Base-by-base conservation (phyloP, 2,113 vertebrate species). In the Castor canadensis region DNA sequence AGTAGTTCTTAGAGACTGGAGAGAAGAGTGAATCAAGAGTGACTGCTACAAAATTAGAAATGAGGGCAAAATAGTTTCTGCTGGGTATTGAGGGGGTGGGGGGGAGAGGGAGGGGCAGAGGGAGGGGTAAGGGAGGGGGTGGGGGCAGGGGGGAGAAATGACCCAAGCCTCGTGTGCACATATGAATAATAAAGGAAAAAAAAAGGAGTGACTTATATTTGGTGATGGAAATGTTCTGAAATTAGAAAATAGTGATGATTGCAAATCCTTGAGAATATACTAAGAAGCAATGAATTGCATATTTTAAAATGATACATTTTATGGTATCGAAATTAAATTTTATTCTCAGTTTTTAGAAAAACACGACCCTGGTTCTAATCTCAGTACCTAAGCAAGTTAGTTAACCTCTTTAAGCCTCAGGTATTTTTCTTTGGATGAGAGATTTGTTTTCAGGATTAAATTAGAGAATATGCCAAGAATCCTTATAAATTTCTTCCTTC, bases 381-480 rank as follows among this genome's bases (percentile, higher is more conserved):
- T 20, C 15, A 87, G 38, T 67, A 22, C 28, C 26, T 54, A 35
- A 22, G n/a, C 19, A 40, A 58, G 52, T 80, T 80, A 80, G 20
- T 58, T 40, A 58, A 56, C 54, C n/a, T 35, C 12, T 22, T 47
- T n/a, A 76, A 72, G 45, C 15, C 4, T 54, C 13, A 45, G 45
- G 52, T 76, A 94, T 24, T 67, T 71, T 75, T 84, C 52, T 62
- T 64, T 62, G 19, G 38, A 67, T 60, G 52, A 81, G 72, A 79
- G 26, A 69, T 72, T 79, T 84, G 71, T 84, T 76, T 95, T 56
- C n/a, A 79, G 28, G 58, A 72, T 79, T 64, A 64, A 89, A 81
- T 30, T 38, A 84, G 26, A 76, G 19, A 69, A 38, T 62, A 56
- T 73, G 32, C 80, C 60, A 85, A 80, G 19, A 43, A 19, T 60